phyloP scores from a whole-genome alignment of 2,113 vertebrate genomes.

The Circaetus gallicus region DNA sequence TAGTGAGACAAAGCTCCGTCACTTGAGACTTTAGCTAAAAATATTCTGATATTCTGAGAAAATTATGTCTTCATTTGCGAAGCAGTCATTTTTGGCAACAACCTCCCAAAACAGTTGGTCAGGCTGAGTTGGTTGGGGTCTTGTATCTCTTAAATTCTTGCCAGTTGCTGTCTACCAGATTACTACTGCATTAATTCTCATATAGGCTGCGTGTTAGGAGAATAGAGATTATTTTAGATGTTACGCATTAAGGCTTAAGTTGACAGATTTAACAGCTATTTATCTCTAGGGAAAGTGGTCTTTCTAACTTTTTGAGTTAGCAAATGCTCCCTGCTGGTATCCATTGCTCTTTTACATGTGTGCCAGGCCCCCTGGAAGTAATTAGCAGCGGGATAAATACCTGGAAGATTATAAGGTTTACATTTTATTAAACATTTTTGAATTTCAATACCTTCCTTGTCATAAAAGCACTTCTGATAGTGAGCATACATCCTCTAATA shows the following conservation, averaged over 20 bases:
- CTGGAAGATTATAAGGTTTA: conserved; percentile 60
- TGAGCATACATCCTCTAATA: conserved; percentile 5
- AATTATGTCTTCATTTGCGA: not conserved
- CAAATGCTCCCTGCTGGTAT: conserved; percentile 55
- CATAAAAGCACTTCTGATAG: conserved; percentile 33
- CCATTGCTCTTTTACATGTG: conserved; percentile 49
- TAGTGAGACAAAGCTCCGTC: not conserved
- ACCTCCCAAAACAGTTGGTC: not conserved
- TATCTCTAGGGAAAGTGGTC: conserved; percentile 43
- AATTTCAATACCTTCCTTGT: conserved; percentile 52
- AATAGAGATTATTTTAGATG: conserved; percentile 34
- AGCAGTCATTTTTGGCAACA: not conserved
- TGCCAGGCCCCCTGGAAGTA: conserved; percentile 56
- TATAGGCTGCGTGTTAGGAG: not conserved
- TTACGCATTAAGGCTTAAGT: not conserved
- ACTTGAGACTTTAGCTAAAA: not conserved
- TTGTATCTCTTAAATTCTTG: not conserved
- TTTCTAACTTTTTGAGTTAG: conserved; percentile 52
- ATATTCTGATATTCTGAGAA: not conserved
- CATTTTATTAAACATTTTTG: conserved; percentile 42
- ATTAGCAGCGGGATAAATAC: conserved; percentile 64
- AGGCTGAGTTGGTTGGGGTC: not conserved
- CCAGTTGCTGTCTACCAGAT: not conserved
- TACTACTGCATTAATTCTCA: not conserved
- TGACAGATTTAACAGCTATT: conserved; percentile 55